Conservation (phyloP, 2,113 vertebrate genomes). For the Mugil cephalus region DNA sequence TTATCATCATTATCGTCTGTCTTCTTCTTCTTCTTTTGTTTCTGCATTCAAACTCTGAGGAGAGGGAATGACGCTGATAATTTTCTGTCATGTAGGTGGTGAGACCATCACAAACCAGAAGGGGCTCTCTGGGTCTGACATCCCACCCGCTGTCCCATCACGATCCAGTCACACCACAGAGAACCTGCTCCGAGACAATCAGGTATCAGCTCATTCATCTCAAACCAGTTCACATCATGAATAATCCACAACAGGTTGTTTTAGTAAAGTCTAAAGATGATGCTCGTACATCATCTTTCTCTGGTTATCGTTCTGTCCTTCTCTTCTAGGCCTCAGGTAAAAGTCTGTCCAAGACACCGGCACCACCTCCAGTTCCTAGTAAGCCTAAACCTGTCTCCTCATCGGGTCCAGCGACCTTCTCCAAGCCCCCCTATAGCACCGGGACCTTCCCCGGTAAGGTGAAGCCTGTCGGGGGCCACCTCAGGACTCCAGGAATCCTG, state of each 20-base stretch:
- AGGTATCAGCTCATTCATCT: slow-evolving; percentile 80
- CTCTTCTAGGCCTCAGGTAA: slow-evolving; percentile 84
- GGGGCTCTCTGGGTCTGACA: slow-evolving; percentile 84
- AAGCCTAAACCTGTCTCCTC: slow-evolving; percentile 90
- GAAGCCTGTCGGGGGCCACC: slow-evolving; percentile 42
- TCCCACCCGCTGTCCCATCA: slow-evolving; percentile 76
- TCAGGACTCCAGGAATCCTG: slow-evolving; percentile 42
- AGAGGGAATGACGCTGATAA: background rate
- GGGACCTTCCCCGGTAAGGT: slow-evolving; percentile 85
- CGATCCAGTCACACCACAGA: slow-evolving; percentile 91
- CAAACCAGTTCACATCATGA: background rate
- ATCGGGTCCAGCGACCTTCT: slow-evolving; percentile 53
- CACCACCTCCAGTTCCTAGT: slow-evolving; percentile 88
- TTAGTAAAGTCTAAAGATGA: too few species aligned
- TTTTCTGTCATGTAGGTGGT: slow-evolving; percentile 52
- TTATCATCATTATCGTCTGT: too few species aligned
- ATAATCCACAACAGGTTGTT: too few species aligned
- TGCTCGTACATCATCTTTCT: too few species aligned
- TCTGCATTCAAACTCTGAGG: rapidly evolving
- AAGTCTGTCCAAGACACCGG: slow-evolving; percentile 83
- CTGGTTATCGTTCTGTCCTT: slow-evolving; percentile 9
- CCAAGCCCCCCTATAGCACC: slow-evolving; percentile 74
- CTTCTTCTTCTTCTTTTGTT: background rate
- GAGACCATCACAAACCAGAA: slow-evolving; percentile 84
- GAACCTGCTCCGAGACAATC: slow-evolving; percentile 87